Percentiles rank a stretch among this genome's conserved stretches.
Evolutionary conservation across 2,888 invertebrate genomes (phyloP).

Genomic region (Drosophila prostipennis): DNA sequence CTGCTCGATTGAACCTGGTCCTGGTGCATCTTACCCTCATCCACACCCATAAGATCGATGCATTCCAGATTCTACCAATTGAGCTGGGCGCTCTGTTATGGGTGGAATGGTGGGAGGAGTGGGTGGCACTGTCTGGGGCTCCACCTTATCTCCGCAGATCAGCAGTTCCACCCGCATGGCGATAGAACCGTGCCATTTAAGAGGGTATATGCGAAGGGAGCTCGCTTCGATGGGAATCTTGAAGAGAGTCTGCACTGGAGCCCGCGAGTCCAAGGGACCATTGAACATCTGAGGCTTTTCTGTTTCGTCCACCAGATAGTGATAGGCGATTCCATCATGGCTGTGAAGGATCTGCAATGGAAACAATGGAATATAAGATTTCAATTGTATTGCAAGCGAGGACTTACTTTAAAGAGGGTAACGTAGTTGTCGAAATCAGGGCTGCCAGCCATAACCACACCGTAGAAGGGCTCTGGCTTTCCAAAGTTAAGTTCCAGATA

Average conservation of each 20-base stretch:
- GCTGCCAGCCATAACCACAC: conserved; percentile 90
- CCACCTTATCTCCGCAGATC: conserved; percentile 86
- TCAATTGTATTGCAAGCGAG: no score
- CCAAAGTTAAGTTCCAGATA: conserved; percentile 89
- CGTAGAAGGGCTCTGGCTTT: conserved; percentile 89
- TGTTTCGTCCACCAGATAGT: conserved; percentile 86
- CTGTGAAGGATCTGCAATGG: conserved; percentile 86
- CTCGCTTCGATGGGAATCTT: conserved; percentile 90
- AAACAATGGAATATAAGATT: background rate
- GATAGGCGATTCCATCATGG: conserved; percentile 87
- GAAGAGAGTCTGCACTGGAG: conserved; percentile 88
- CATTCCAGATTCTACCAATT: conserved; percentile 84
- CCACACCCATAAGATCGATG: conserved; percentile 90
- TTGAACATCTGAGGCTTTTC: conserved; percentile 88
- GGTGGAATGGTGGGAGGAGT: conserved; percentile 24
- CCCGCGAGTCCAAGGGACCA: conserved; percentile 88
- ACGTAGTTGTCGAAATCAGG: conserved; percentile 89
- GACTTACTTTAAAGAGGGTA: conserved; percentile 88
- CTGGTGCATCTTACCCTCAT: conserved; percentile 86
- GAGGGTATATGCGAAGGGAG: conserved; percentile 89
- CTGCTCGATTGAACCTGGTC: conserved; percentile 86
- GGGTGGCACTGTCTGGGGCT: conserved; percentile 1
- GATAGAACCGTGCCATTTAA: conserved; percentile 90
- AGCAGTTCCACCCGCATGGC: conserved; percentile 90
- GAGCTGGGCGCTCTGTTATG: conserved; percentile 48